Evolutionary conservation across 2,113 vertebrate species (phyloP), one percentile per base, ranked within the genome.

Genomic region (Odobenus rosmarus): DNA sequence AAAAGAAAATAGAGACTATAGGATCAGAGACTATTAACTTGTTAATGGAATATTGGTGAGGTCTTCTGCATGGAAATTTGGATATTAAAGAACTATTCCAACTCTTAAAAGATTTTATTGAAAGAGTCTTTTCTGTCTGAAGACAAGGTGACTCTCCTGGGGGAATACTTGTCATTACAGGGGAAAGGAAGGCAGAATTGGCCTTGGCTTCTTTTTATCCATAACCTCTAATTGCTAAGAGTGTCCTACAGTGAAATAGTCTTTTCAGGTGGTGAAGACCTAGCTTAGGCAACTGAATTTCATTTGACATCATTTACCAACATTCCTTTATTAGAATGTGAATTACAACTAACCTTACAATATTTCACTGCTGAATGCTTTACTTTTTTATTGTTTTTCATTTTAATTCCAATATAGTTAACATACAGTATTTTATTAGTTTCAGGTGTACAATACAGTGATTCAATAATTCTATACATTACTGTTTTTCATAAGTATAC

Each of bases 271-370:
- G 57, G 4, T 57, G 1, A 51, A 88, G 53, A 84, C 13, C 23
- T 39, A 46, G 39, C 18, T 84, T 24, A 64, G 15, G 53, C 7
- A 77, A 53, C 28, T 76, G 39, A n/a, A 90, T 93, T 94, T 95
- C 69, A 46, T 46, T 46, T 46, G 46, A 7, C 31, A 76, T 24
- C 9, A 28, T 33, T 96, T 87, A 88, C 61, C 49, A 4, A 7
- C 9, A 80, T 84, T 95, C 28, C 19, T 90, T 96, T 64, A 90
- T 88, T 88, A 92, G 92, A 97, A 88, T 69, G 21, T 86, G 85
- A 84, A 61, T 92, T 74, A 42, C 5, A 42, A 31, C 31, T 74
- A 71, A 82, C 23, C 3, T 74, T 79, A 79, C 2, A 81, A 3
- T 16, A 82, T 49, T 87, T 87, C 39, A 26, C 23, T 51, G 7